Conservation (phyloP, 2,797 vertebrate genomes). For the Cyprinella venusta region DNA sequence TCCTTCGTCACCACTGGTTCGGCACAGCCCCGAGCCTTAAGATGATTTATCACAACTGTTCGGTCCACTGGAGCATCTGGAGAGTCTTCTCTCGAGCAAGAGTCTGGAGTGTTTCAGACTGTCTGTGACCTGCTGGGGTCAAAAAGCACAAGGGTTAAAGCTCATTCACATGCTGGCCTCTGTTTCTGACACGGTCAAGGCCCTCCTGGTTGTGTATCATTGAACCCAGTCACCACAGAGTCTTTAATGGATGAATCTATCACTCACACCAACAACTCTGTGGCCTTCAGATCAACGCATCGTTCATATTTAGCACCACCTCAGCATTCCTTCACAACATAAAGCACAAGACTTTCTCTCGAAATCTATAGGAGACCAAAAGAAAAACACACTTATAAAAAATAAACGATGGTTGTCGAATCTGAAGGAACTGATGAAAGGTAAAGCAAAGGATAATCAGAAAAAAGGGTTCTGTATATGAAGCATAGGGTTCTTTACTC, state of each 20-base stretch:
- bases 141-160: slow-evolving; percentile 6
- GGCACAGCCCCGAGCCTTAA: not conserved
- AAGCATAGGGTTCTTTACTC: no score
- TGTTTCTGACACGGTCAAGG: not conserved
- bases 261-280: not conserved
- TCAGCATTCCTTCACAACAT: slow-evolving; percentile 3
- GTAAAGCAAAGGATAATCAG: not conserved
- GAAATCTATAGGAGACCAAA: not conserved
- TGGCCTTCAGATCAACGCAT: not conserved
- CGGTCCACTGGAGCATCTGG: not conserved
- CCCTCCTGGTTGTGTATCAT: not conserved
- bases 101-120: slow-evolving; percentile 5
- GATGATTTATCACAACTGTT: not conserved
- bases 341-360: not conserved
- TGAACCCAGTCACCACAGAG: not conserved
- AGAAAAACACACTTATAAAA: not conserved
- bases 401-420: not conserved
- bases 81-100: not conserved
- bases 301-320: not conserved
- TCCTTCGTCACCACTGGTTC: no score
- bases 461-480: no score
- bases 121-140: slow-evolving; percentile 15
- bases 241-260: not conserved
- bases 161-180: not conserved
- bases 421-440: not conserved